Conservation (phyloP, 2,888 invertebrate genomes). For the Ceramica pisi region DNA sequence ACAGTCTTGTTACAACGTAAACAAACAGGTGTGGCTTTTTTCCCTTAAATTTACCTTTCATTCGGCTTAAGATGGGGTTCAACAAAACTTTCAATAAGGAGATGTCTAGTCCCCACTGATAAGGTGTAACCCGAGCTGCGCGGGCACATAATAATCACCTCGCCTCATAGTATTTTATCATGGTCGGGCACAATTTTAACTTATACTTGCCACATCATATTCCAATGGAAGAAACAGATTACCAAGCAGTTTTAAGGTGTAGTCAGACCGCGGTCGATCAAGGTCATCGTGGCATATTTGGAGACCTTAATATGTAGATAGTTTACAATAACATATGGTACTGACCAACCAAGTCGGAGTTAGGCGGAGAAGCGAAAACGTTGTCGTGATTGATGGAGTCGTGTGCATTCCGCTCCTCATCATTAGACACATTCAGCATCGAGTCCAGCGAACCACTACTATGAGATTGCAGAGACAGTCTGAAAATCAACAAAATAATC, state of each 20-base stretch:
- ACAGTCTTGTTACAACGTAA: background rate
- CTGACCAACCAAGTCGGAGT: conserved; percentile 81
- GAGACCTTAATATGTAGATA: background rate
- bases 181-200: background rate
- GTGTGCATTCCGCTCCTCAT: conserved; percentile 92
- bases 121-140: too few relatives aligned
- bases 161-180: background rate
- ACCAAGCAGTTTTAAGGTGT: background rate
- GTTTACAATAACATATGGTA: conserved; percentile 1
- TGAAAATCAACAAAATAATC: conserved; percentile 70
- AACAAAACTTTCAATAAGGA: background rate
- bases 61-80: background rate
- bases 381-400: conserved; percentile 85
- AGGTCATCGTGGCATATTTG: background rate
- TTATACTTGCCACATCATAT: too few relatives aligned
- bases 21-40: background rate
- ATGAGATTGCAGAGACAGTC: conserved; percentile 94
- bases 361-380: conserved; percentile 82
- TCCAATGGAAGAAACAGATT: background rate
- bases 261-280: background rate
- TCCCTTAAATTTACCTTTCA: too few relatives aligned
- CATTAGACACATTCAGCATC: conserved; percentile 96
- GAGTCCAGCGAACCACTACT: conserved; percentile 97
- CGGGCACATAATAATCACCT: background rate
- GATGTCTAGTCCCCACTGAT: too few relatives aligned